A percentile compares a stretch with the other conserved stretches of the same genome.
Conservation (phyloP, 1,140 invertebrate genomes). For the Bombus confusus region DNA sequence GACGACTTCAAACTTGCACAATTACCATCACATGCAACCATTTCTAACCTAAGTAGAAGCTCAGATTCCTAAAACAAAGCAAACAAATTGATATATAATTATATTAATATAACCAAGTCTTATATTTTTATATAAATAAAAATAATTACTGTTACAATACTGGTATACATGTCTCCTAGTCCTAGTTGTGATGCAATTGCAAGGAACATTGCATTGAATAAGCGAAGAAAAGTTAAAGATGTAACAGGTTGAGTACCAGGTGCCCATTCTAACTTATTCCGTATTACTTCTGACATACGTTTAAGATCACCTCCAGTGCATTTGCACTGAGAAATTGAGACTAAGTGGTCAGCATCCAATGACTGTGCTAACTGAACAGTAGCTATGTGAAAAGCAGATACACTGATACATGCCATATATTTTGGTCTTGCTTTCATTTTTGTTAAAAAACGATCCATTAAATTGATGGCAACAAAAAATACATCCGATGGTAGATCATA, state of each 20-base stretch:
- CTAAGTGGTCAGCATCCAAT: conserved; percentile 79
- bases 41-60: conserved; percentile 87
- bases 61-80: conserved; percentile 81
- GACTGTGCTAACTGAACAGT: conserved; percentile 79
- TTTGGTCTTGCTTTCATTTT: conserved; percentile 88
- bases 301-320: conserved; percentile 89
- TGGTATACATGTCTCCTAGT: conserved; percentile 80
- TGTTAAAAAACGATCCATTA: conserved; percentile 89
- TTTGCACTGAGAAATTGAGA: conserved; percentile 87
- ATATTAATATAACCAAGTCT: neutral
- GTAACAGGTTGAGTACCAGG: conserved; percentile 84
- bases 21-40: conserved; percentile 87
- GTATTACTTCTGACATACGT: conserved; percentile 89
- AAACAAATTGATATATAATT: neutral
- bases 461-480: conserved; percentile 89
- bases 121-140: conserved; percentile 4
- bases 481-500: conserved; percentile 90
- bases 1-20: conserved; percentile 86
- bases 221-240: conserved; percentile 86
- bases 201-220: conserved; percentile 85
- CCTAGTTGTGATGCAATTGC: conserved; percentile 82
- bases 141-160: conserved; percentile 71
- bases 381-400: conserved; percentile 87
- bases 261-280: conserved; percentile 86
- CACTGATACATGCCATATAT: conserved; percentile 88